Base-by-base conservation (phyloP, 2,797 vertebrate species). In the Neoniphon sammara region DNA sequence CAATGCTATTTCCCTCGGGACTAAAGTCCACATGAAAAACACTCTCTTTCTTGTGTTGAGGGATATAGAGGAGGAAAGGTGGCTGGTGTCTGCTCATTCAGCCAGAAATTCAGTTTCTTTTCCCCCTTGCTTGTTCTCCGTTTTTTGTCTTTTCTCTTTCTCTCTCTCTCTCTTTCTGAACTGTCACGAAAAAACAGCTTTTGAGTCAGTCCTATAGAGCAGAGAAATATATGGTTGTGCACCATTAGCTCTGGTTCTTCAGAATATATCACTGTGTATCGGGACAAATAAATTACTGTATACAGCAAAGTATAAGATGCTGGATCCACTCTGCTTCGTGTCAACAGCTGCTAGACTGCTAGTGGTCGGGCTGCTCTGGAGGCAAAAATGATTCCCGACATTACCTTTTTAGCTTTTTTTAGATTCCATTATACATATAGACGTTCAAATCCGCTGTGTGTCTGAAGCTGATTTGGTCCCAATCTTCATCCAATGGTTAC, bases 71-170 rank as follows among this genome's bases (percentile, higher is more conserved):
- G 34, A 83, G 36, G 42, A 67, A 52, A 63, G 18, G 42, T 21
- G 34, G 55, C 68, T 47, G 36, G 8, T 60, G 59, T 77, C 66
- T 82, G 56, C 58, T 78, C 53, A 72, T 20, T 69, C 23, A 57
- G 1, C 39, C 57, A 66, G 73, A 80, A 75, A 83, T n/a, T 4
- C 39, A 25, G 7, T 9, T 1, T 23, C 42, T 67, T 47, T n/a
- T n/a, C n/a, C 61, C 17, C 25, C 39, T 46, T 21, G 20, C 21
- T 21, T 49, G 2, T 63, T 66, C 21, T 62, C 3, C 4, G 8
- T 20, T 39, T 44, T 72, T 70, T 61, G 17, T 71, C 58, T n/a
- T n/a, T n/a, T n/a, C n/a, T n/a, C n/a, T n/a, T n/a, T n/a, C n/a
- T n/a, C n/a, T n/a, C n/a, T n/a, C n/a, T n/a, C n/a, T n/a, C n/a